A percentile compares a stretch with the other conserved stretches of the same genome.
phyloP scores from a whole-genome alignment of 1,140 invertebrate genomes.

The Choristoneura fumiferana region DNA sequence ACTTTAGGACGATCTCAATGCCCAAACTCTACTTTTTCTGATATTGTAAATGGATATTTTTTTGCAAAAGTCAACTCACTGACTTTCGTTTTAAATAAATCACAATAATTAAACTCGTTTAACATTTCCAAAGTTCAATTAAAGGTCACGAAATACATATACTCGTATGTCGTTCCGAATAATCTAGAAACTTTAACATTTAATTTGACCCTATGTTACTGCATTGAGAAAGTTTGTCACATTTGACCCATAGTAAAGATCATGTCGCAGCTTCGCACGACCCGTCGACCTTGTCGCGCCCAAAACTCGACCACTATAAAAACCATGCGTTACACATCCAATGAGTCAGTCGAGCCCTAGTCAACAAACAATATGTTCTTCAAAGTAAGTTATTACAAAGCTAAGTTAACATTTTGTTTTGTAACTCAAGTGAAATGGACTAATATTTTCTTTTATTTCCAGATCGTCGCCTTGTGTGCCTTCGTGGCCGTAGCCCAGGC shows the following conservation, averaged over 20 bases:
- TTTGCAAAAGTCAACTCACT: no score
- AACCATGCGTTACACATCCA: slow-evolving; percentile 18
- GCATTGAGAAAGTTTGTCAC: not conserved
- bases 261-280: slow-evolving; percentile 15
- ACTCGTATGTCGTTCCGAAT: not conserved
- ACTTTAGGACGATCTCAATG: no score
- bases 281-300: slow-evolving; percentile 31
- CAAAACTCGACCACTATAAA: slow-evolving; percentile 29
- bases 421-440: not conserved
- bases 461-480: slow-evolving; percentile 52
- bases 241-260: slow-evolving; percentile 9
- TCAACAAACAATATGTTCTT: slow-evolving; percentile 27
- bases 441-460: slow-evolving; percentile 25
- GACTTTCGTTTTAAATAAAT: no score
- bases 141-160: not conserved
- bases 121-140: not conserved
- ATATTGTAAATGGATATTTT: no score
- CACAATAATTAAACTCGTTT: no score
- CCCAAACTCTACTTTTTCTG: no score
- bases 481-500: slow-evolving; percentile 49
- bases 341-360: slow-evolving; percentile 25
- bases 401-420: not conserved
- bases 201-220: not conserved
- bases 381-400: slow-evolving; percentile 22
- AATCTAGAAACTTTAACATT: not conserved